Evolutionary conservation across 2,113 vertebrate species (phyloP), one percentile per base, ranked within the genome.

Genomic region (Haemorhous mexicanus): DNA sequence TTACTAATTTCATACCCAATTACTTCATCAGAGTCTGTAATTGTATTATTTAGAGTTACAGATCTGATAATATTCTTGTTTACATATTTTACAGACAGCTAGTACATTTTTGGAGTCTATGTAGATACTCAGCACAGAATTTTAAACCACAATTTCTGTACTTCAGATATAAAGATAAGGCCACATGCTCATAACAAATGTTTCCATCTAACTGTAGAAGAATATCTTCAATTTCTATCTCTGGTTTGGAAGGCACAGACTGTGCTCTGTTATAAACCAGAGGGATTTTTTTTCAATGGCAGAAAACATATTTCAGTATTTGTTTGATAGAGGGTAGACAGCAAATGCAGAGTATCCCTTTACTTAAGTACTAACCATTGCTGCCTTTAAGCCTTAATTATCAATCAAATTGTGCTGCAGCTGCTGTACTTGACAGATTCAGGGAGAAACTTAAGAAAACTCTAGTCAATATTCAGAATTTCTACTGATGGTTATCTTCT

Each of bases 1-100:
- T 92, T 89, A 81, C 77, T 92, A 63, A 90, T 90, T 90, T 74
- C 61, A 84, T 50, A 81, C 33, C 61, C 33, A 94, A 77, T 94
- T 87, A 81, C 47, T 89, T 95, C 64, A 93, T 80, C 4, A 3
- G 27, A 43, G n/a, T 43, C 44, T 75, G 33, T 28, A 89, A 59
- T 23, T 78, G 33, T 53, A 84, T n/a, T 61, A 63, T 61, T 92
- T 84, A 43, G 24, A 90, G 76, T 20, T 49, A 84, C 16, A 84
- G 37, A 75, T 70, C 52, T 70, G 17, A 81, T 68, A 81, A 81
- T 32, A 56, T 66, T 50, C 78, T 41, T 59, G 21, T 84, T 90
- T 78, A 76, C 30, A 28, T 74, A 75, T 78, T 87, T 90, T 75
- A 53, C 33, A 86, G 68, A 77, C 39, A 89, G 41, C 43, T 66